Conservation (phyloP, 64 coral and sea anemone genomes). For the Montipora efflorescens region DNA sequence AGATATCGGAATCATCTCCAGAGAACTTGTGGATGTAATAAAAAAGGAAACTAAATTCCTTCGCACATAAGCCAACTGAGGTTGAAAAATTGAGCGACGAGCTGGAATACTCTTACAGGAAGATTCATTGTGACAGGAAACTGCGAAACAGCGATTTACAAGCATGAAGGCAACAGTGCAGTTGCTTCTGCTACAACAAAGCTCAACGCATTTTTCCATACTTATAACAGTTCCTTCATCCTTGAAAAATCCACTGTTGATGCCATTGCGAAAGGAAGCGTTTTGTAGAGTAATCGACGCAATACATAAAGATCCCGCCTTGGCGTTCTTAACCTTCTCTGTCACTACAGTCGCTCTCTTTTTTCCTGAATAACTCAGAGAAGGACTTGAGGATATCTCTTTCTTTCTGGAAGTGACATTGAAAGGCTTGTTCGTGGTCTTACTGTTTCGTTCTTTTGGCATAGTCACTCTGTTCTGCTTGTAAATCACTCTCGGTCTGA, state of each 20-base stretch:
- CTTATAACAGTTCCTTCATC: constrained; percentile 74
- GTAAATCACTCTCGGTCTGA: constrained; percentile 76
- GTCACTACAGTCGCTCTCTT: not conserved
- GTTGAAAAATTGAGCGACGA: constrained; percentile 45
- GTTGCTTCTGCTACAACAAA: constrained; percentile 59
- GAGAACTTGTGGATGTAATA: not conserved
- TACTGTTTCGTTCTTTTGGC: not conserved
- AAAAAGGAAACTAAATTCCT: not conserved
- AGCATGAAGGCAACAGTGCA: constrained; percentile 88
- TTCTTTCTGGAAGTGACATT: not conserved
- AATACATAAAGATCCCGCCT: not conserved
- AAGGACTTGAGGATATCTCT: not conserved
- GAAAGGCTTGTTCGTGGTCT: not conserved
- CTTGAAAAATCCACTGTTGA: constrained; percentile 81
- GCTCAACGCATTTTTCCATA: constrained; percentile 69
- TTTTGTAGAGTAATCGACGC: constrained; percentile 36
- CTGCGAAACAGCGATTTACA: constrained; percentile 69
- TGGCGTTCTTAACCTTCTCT: not conserved
- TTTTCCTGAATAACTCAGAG: not conserved
- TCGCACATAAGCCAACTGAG: constrained; percentile 27
- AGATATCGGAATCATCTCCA: not conserved
- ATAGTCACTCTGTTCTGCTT: constrained; percentile 4
- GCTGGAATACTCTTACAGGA: constrained; percentile 61
- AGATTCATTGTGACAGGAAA: constrained; percentile 71
- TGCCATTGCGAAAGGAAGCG: constrained; percentile 70